phyloP scores from a whole-genome alignment of 2,113 vertebrate genomes.

The Hippocampus mohnikei region DNA sequence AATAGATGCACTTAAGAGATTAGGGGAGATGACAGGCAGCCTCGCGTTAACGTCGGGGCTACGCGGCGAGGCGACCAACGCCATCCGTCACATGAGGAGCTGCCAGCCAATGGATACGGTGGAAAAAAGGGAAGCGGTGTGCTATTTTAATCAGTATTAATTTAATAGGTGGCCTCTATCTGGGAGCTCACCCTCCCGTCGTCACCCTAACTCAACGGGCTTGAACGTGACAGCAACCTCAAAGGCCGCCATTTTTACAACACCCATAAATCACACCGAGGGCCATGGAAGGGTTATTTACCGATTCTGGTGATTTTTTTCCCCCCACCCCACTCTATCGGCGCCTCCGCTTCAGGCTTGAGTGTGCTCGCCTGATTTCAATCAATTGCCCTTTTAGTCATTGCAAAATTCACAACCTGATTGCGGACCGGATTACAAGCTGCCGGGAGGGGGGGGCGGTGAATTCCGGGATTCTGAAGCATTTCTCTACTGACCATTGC shows the following conservation, averaged over 20 bases:
- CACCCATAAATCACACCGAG: conserved; percentile 50
- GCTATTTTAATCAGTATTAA: conserved; percentile 57
- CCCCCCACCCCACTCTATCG: not conserved
- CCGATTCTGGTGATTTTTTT: conserved; percentile 21
- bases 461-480: conserved; percentile 21
- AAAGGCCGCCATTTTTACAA: conserved; percentile 54
- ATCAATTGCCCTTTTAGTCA: conserved; percentile 14
- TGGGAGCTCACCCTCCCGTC: conserved; percentile 27
- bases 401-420: conserved; percentile 23
- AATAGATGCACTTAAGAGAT: conserved; percentile 58
- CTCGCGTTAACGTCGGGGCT: conserved; percentile 7
- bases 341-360: not conserved
- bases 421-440: conserved; percentile 20
- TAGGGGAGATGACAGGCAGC: conserved; percentile 18
- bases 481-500: conserved; percentile 18
- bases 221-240: conserved; percentile 41
- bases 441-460: not conserved
- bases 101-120: conserved; percentile 36
- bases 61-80: conserved; percentile 14
- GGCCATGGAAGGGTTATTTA: conserved; percentile 38
- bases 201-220: conserved; percentile 50
- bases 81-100: conserved; percentile 41
- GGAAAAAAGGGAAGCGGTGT: conserved; percentile 18
- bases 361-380: conserved; percentile 32
- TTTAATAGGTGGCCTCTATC: conserved; percentile 41